A percentile compares a stretch with the other conserved stretches of the same genome.
Evolutionary conservation across 2,797 vertebrate genomes (phyloP).

Genomic region (Pagetopsis macropterus): DNA sequence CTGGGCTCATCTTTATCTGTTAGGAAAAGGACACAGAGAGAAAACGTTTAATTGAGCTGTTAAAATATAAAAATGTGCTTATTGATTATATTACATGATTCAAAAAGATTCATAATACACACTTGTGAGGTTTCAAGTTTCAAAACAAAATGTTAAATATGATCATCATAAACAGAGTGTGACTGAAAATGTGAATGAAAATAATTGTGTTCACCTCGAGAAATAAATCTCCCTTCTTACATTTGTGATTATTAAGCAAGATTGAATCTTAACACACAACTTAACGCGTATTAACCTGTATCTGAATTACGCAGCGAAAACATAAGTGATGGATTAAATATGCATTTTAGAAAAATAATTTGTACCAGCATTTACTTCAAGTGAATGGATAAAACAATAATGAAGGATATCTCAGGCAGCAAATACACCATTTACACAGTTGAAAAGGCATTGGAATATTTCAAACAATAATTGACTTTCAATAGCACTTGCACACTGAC

Average conservation of each 20-base stretch:
- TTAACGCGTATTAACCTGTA: neutral
- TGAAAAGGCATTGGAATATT: constrained; percentile 73
- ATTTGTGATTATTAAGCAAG: neutral
- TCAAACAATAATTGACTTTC: constrained; percentile 84
- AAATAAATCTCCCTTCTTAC: neutral
- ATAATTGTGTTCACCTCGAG: neutral
- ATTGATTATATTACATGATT: neutral
- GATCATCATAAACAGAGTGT: neutral
- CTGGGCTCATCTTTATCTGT: constrained; percentile 99
- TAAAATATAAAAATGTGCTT: neutral
- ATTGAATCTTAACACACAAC: neutral
- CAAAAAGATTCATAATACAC: neutral
- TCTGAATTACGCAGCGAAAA: constrained; percentile 1
- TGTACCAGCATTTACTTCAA: constrained; percentile 17
- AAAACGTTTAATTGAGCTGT: constrained; percentile 50
- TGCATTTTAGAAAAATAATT: neutral
- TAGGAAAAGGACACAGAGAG: constrained; percentile 60
- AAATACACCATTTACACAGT: constrained; percentile 69
- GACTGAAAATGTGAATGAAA: neutral
- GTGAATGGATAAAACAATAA: constrained; percentile 49
- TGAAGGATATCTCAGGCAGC: constrained; percentile 54
- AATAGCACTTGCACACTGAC: constrained; percentile 82
- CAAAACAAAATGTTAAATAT: neutral
- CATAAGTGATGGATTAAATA: constrained; percentile 5
- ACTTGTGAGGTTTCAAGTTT: neutral